Base-by-base conservation (phyloP, 2,888 invertebrate species). In the Lamellibrachia satsuma region DNA sequence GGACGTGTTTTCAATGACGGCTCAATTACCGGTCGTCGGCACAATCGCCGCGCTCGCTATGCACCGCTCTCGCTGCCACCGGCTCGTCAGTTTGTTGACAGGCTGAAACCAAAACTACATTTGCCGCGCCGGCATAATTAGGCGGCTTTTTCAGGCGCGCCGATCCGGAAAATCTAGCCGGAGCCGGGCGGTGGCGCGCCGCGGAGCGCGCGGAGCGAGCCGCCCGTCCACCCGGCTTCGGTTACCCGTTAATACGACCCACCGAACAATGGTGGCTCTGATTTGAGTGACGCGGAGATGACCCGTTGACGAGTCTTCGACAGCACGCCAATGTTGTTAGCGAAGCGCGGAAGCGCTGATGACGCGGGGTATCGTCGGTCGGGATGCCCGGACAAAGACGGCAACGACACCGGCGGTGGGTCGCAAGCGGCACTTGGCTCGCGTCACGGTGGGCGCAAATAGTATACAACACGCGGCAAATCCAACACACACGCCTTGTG, bases 41-140 rank as follows among this genome's bases (percentile, higher is more conserved):
- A 75, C 75, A 75, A 75, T 75, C 22, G 75, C 15, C 22, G 22
- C 22, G 15, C 15, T n/a, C 75, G 3, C 75, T 75, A 15, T 22
- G n/a, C 22, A 75, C 75, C 75, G 15, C 75, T 0, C 75, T 75
- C 75, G 75, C 22, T 75, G 75, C 75, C 75, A 75, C 22, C 75
- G 75, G n/a, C 75, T 75, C 75, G 75, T 75, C 75, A 75, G 75
- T 22, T 6, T 75, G 22, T 75, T 75, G 75, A 75, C 75, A 75
- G 75, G 75, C 75, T 75, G 75, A 75, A 75, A 75, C 75, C 75
- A 75, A 75, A 75, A 75, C 75, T 75, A 75, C 75, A 75, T 75
- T 75, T 75, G 75, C 75, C 75, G 75, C 75, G 75, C 75, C 75
- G 75, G 75, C 22, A 75, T 75, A 75, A 75, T 75, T 75, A 75